Percentiles rank a stretch among this genome's conserved stretches.
These are phyloP conservation scores for Macropus fuliginosus DNA, from an alignment of 2,797 vertebrate genomes.

Conservation along the genomic window DNA sequence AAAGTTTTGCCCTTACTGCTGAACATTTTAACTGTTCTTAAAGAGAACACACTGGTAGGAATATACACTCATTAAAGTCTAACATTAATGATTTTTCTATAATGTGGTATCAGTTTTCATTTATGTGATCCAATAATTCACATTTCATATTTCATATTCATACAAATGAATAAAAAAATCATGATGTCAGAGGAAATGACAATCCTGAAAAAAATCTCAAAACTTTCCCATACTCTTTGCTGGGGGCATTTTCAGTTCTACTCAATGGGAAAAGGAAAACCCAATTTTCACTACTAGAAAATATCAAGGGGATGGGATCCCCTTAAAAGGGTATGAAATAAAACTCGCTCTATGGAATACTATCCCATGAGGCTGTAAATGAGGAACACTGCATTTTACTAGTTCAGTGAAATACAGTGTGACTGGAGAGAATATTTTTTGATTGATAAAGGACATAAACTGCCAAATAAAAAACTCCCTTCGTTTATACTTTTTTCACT, in stretches of 20 bases:
- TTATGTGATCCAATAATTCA: neutral
- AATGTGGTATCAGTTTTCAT: neutral
- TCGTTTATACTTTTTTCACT: constrained; percentile 35
- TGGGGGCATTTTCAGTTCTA: neutral
- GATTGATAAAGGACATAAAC: neutral
- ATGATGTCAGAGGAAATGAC: neutral
- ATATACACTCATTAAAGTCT: neutral
- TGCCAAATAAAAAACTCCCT: neutral
- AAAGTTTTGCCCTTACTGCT: neutral
- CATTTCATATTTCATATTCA: constrained; percentile 1
- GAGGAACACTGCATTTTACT: constrained; percentile 7
- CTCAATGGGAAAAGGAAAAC: neutral
- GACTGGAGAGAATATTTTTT: neutral
- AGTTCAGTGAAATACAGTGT: neutral
- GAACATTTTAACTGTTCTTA: neutral
- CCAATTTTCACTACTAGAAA: neutral
- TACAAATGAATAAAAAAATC: neutral
- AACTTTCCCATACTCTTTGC: neutral
- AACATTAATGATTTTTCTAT: neutral
- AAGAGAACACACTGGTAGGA: neutral
- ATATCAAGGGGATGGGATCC: neutral
- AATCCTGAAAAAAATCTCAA: neutral
- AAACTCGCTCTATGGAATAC: neutral
- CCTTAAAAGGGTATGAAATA: constrained; percentile 20
- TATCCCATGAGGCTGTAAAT: neutral